Conservation (phyloP, 2,113 vertebrate species). For the Sceloporus undulatus region DNA sequence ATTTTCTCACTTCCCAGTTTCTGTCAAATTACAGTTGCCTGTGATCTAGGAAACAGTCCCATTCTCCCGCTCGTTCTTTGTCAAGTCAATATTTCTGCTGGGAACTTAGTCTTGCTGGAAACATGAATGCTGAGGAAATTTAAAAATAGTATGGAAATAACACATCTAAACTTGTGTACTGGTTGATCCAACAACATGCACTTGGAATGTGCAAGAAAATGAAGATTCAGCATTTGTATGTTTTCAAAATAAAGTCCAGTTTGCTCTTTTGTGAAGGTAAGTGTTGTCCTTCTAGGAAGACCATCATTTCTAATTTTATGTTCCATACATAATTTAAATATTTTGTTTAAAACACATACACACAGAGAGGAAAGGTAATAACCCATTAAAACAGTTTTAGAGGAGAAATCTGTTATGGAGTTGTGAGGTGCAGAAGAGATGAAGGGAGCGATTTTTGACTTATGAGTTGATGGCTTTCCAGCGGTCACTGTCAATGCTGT, state of each 20-base stretch:
- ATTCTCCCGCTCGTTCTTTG: constrained; percentile 3
- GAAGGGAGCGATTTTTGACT: constrained; percentile 33
- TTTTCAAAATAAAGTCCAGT: constrained; percentile 54
- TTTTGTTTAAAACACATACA: constrained; percentile 41
- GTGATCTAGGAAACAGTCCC: constrained; percentile 9
- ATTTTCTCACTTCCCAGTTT: constrained; percentile 16
- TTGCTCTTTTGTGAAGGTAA: constrained; percentile 12
- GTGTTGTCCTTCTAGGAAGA: constrained; percentile 36
- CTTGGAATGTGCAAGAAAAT: constrained; percentile 15
- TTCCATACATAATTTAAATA: constrained; percentile 40
- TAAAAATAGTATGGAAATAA: constrained; percentile 39
- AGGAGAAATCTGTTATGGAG: constrained; percentile 35
- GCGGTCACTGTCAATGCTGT: constrained; percentile 92
- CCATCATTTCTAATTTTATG: constrained; percentile 28
- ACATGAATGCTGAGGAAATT: background rate
- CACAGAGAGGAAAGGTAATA: constrained; percentile 42
- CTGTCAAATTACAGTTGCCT: constrained; percentile 16
- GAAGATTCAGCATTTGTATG: constrained; percentile 41
- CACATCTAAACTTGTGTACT: constrained; percentile 48
- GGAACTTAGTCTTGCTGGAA: background rate
- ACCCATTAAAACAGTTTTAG: constrained; percentile 40
- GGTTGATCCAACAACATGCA: constrained; percentile 42
- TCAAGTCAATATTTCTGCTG: constrained; percentile 9
- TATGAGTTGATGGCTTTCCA: constrained; percentile 92
- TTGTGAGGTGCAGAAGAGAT: constrained; percentile 30